phyloP scores from a whole-genome alignment of 64 coral and sea anemone genomes.

The Dendrophyllia cribrosa region DNA sequence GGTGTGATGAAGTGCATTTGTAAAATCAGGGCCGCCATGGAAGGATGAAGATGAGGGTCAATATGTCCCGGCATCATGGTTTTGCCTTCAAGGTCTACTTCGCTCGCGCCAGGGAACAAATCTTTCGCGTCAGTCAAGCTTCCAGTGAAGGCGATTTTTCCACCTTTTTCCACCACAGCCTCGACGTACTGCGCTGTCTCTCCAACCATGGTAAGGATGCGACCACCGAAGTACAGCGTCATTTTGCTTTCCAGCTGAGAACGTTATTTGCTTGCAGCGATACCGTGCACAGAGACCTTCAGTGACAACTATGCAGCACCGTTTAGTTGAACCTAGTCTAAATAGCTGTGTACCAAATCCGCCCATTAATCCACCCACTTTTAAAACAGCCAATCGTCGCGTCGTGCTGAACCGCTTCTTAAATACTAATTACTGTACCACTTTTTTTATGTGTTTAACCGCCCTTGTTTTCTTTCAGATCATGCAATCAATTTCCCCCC shows the following conservation, averaged over 20 bases:
- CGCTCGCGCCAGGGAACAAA: not conserved
- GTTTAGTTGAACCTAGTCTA: not conserved
- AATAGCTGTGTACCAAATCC: not conserved
- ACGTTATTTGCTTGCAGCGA: not conserved
- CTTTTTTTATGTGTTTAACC: no score
- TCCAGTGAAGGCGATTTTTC: conserved; percentile 53
- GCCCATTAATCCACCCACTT: not conserved
- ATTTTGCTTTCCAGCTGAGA: conserved; percentile 10
- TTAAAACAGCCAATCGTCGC: not conserved
- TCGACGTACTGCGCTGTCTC: conserved; percentile 46
- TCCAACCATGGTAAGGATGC: conserved; percentile 53
- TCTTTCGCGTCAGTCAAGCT: conserved; percentile 6
- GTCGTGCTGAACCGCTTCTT: no score
- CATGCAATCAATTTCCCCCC: no score
- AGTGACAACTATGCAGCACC: not conserved
- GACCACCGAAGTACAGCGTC: conserved; percentile 47
- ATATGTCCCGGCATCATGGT: conserved; percentile 54
- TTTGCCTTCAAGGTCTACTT: conserved; percentile 13
- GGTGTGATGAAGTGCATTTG: conserved; percentile 37
- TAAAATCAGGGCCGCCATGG: conserved; percentile 27
- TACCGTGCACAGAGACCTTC: not conserved
- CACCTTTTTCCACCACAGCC: conserved; percentile 51
- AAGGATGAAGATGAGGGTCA: conserved; percentile 52
- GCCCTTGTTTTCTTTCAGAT: no score
- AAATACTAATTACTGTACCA: no score